phyloP scores from a whole-genome alignment of 2,888 invertebrate genomes.

The Loripinus fragilis region DNA sequence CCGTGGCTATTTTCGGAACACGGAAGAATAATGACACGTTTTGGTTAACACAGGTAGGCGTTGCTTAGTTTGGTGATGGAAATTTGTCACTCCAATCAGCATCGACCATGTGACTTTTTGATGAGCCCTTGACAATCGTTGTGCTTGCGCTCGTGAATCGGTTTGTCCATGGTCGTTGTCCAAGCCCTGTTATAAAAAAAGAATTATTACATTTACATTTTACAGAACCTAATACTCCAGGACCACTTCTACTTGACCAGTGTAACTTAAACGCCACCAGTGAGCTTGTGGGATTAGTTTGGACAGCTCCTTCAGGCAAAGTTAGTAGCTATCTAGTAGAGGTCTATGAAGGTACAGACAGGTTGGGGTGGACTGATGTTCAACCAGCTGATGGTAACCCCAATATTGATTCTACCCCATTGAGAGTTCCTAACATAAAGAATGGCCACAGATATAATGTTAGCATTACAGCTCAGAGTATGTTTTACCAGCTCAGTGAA shows the following conservation, averaged over 20 bases:
- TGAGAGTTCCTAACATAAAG: neutral
- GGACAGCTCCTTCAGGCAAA: neutral
- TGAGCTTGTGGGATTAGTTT: neutral
- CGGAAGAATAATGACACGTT: too few species aligned
- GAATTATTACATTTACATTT: neutral
- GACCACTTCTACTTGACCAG: neutral
- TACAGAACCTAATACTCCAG: neutral
- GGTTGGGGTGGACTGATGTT: too few species aligned
- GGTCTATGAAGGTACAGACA: neutral
- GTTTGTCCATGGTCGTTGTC: too few species aligned
- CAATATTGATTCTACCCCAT: neutral
- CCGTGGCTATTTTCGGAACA: too few species aligned
- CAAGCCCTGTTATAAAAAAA: too few species aligned
- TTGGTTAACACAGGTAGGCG: too few species aligned
- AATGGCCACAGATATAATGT: slow-evolving; percentile 1
- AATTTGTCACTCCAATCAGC: too few species aligned
- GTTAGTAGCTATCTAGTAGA: neutral
- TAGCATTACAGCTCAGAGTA: neutral
- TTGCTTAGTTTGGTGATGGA: too few species aligned
- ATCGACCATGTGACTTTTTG: too few species aligned
- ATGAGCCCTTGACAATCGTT: too few species aligned
- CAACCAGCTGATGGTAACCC: neutral
- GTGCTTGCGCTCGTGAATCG: too few species aligned
- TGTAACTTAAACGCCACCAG: neutral
- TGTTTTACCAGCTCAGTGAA: neutral